phyloP scores from a whole-genome alignment of 2,797 vertebrate species.

The Pelochelys cantorii region DNA sequence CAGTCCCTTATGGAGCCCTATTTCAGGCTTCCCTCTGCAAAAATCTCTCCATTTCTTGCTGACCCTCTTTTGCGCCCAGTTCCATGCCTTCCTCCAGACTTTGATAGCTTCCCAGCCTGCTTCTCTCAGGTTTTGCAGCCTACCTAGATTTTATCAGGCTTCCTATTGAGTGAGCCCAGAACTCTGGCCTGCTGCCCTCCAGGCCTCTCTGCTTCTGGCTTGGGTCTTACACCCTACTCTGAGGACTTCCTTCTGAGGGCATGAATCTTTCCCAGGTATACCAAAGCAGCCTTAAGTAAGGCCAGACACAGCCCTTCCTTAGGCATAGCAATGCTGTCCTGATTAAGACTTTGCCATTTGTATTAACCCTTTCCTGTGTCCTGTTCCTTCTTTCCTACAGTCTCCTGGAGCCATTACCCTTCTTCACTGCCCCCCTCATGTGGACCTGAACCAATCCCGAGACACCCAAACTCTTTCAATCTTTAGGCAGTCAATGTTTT shows the following conservation, averaged over 20 bases:
- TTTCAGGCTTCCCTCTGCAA: neutral
- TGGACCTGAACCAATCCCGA: neutral
- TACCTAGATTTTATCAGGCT: neutral
- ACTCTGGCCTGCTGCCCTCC: neutral
- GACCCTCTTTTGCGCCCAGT: neutral
- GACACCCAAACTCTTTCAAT: neutral
- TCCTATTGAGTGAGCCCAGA: neutral
- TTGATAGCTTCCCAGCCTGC: neutral
- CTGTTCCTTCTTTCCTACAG: neutral
- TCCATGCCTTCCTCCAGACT: neutral
- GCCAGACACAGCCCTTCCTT: neutral
- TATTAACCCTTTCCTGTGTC: neutral
- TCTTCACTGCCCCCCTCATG: neutral
- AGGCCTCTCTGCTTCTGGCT: neutral
- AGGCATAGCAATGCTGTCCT: neutral
- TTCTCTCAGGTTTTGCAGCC: neutral
- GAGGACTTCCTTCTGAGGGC: neutral
- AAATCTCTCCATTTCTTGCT: neutral
- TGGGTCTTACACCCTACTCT: neutral
- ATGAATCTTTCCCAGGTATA: neutral
- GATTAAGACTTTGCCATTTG: neutral
- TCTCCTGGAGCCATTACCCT: neutral
- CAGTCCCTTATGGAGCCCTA: neutral
- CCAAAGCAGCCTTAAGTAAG: neutral
- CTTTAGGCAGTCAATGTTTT: neutral